phyloP scores from a whole-genome alignment of 2,888 invertebrate species.

The Drosophila borealis region DNA sequence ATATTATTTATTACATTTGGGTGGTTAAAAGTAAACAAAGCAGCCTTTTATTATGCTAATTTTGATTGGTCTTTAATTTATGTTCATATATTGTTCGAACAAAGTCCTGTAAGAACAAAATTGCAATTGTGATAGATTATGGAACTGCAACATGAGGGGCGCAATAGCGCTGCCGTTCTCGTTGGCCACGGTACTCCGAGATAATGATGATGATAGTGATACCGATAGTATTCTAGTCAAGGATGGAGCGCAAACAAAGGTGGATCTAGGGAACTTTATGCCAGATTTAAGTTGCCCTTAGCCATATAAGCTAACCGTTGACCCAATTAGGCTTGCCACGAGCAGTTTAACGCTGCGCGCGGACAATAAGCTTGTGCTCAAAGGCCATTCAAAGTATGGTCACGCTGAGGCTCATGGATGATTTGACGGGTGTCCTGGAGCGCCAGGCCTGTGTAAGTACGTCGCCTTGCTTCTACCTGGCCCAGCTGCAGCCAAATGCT shows the following conservation, averaged over 20 bases:
- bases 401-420: no score
- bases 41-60: not conserved
- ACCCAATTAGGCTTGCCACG: not conserved
- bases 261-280: not conserved
- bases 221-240: not conserved
- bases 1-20: not conserved
- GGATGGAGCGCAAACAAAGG: not conserved
- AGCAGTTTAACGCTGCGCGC: no score
- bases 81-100: not conserved
- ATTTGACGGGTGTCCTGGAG: no score
- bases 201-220: not conserved
- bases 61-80: not conserved
- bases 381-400: no score
- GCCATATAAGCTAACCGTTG: not conserved
- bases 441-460: not conserved
- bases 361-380: no score
- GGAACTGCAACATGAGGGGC: not conserved
- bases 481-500: slow-evolving; percentile 33
- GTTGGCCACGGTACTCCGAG: not conserved
- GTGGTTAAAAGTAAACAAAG: not conserved
- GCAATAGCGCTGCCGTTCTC: no score
- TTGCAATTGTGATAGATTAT: slow-evolving; percentile 9
- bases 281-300: not conserved
- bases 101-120: not conserved
- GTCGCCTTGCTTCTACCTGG: slow-evolving; percentile 27